Base-by-base conservation (phyloP, 2,888 invertebrate species). In the Tenthredo mesomela region DNA sequence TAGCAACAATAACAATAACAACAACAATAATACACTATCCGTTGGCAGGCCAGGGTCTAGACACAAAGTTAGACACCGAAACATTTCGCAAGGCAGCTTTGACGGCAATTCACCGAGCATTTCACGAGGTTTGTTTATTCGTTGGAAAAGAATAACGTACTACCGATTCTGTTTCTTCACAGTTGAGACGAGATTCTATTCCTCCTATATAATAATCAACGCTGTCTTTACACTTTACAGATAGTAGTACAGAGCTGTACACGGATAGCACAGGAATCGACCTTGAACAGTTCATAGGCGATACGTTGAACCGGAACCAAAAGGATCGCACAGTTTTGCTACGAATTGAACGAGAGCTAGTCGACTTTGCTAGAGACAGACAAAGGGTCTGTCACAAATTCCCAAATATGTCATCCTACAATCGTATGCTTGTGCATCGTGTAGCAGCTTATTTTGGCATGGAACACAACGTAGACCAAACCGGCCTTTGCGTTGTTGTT, bases 401-500 rank as follows among this genome's bases (percentile, higher is more conserved):
- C 94, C 97, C 97, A 25, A 96, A 97, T 92, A 98, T 98, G 97
- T 97, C 98, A 86, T 98, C 98, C 84, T 99, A 99, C 94, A 98
- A 98, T 87, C 96, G 99, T 47, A 98, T 99, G 98, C 94, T 99
- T 89, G 98, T 99, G 1, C 99, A 99, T 93, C 96, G 99, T 50
- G 97, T 98, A 86, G 98, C 99, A 0, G 97, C 98, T 25, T 97
- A 97, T 91, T 99, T 98, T 94, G 98, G 98, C 84, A 96, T 99
- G 95, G 97, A 98, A 84, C 99, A 99, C 93, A 98, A 98, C 91
- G 96, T 98, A 33, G 99, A 99, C 94, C 95, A 96, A 86, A 95
- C 96, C 21, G 98, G 97, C 86, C 95, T 95, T 89, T 96, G 97
- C 84, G 97, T 98, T 84, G 96, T 98, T 84, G 97, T 97, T 0